Evolutionary conservation across 1,140 invertebrate genomes (phyloP).

Genomic region (Vanessa tameamea): DNA sequence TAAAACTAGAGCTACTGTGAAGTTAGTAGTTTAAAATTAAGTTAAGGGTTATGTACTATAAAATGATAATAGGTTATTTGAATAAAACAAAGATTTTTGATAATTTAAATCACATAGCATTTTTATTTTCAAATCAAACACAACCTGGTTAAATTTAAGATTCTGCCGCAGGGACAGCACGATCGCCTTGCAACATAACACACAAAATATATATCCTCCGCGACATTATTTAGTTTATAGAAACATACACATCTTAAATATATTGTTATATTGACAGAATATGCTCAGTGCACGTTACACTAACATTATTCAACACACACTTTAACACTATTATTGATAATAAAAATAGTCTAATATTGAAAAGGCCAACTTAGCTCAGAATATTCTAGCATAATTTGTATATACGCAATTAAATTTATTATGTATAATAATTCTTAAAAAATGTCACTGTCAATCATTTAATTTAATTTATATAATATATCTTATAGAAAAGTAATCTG

Average conservation of each 20-base stretch:
- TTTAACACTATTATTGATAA: too few species aligned
- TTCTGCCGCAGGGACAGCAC: constrained; percentile 6
- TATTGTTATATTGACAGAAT: too few species aligned
- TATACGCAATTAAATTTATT: neutral
- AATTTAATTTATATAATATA: too few species aligned
- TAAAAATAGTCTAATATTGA: too few species aligned
- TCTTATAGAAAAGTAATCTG: too few species aligned
- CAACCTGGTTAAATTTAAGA: constrained; percentile 24
- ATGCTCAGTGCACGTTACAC: too few species aligned
- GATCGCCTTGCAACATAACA: neutral
- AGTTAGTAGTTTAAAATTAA: constrained; percentile 1
- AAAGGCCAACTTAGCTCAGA: too few species aligned
- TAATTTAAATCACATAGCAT: constrained; percentile 35
- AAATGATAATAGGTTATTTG: constrained; percentile 21
- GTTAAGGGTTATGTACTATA: constrained; percentile 2
- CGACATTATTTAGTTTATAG: neutral
- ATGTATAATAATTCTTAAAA: too few species aligned
- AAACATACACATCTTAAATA: too few species aligned
- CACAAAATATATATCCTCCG: neutral
- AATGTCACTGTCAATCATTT: too few species aligned
- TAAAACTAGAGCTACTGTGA: neutral
- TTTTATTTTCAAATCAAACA: constrained; percentile 41
- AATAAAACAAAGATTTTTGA: constrained; percentile 35
- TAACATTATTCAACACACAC: too few species aligned
- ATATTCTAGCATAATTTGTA: too few species aligned